These are phyloP conservation scores for Pogonocichla stellata DNA, from an alignment of 2,113 vertebrate genomes.

Conservation along the genomic window DNA sequence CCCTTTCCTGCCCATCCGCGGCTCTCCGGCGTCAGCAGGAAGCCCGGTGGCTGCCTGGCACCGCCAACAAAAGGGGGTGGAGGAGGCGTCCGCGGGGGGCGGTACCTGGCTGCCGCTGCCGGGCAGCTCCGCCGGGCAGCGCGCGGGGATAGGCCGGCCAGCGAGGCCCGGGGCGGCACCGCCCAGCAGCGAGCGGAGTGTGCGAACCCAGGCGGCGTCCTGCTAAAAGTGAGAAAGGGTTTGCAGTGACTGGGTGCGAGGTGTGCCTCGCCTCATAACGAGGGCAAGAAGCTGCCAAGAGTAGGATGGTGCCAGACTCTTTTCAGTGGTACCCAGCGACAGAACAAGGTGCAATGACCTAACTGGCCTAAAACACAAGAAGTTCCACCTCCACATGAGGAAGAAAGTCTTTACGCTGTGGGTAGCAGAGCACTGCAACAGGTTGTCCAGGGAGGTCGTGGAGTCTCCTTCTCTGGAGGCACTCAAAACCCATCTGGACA, in stretches of 20 bases:
- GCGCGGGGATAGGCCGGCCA: not conserved
- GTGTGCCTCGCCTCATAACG: too few species aligned
- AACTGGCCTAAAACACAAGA: not conserved
- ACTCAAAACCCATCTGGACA: not conserved
- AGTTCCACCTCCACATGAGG: not conserved
- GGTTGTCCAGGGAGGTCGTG: not conserved
- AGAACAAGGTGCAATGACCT: not conserved
- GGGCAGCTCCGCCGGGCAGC: not conserved
- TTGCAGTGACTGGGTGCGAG: not conserved
- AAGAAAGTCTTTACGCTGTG: not conserved
- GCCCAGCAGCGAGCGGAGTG: not conserved
- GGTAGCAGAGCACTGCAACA: not conserved
- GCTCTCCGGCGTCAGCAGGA: slow-evolving; percentile 77
- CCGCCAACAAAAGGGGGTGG: slow-evolving; percentile 72
- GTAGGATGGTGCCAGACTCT: not conserved
- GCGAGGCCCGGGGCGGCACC: not conserved
- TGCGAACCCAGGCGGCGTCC: not conserved
- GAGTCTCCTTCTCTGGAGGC: not conserved
- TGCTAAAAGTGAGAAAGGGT: too few species aligned
- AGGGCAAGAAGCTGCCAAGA: not conserved
- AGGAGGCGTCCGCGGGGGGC: slow-evolving; percentile 45
- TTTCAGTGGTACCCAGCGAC: not conserved
- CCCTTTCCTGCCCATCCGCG: slow-evolving; percentile 69
- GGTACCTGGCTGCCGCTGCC: slow-evolving; percentile 45
- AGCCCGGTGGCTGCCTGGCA: slow-evolving; percentile 67